A percentile compares a stretch with the other conserved stretches of the same genome.
These are phyloP conservation scores for Stegophylla sp. DNA, from an alignment of 2,888 invertebrate species.

Conservation along the genomic window DNA sequence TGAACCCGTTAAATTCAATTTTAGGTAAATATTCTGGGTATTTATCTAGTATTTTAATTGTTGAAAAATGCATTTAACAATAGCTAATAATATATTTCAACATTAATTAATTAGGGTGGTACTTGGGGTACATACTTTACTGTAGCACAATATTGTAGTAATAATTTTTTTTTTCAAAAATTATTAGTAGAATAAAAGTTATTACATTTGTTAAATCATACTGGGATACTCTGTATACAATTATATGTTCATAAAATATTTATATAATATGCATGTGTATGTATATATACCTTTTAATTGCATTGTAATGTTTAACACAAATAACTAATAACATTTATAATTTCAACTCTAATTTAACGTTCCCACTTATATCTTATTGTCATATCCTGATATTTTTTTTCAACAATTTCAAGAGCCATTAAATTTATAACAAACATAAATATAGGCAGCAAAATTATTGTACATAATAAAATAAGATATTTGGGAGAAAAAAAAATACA, in stretches of 20 bases:
- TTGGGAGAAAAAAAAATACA: constrained; percentile 14
- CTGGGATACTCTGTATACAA: background rate
- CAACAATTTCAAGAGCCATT: constrained; percentile 16
- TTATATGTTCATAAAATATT: background rate
- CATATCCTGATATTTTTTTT: background rate
- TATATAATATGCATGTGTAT: background rate
- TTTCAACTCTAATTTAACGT: constrained; percentile 19
- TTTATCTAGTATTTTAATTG: no score
- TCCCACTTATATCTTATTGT: constrained; percentile 43
- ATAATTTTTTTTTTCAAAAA: no score
- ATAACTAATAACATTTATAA: constrained; percentile 28
- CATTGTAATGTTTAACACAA: constrained; percentile 28
- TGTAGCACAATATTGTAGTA: no score
- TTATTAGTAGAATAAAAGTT: no score
- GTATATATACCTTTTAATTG: constrained; percentile 53
- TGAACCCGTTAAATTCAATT: no score
- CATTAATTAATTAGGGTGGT: no score
- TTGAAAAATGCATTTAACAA: no score
- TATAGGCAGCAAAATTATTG: constrained; percentile 7
- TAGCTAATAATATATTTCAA: no score
- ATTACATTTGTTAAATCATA: no score
- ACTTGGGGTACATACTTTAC: no score
- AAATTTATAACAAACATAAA: constrained; percentile 42
- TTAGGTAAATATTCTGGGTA: no score
- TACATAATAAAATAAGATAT: constrained; percentile 20